These are phyloP conservation scores for Lutjanus argentimaculatus DNA, from an alignment of 2,797 vertebrate species.

Conservation along the genomic window DNA sequence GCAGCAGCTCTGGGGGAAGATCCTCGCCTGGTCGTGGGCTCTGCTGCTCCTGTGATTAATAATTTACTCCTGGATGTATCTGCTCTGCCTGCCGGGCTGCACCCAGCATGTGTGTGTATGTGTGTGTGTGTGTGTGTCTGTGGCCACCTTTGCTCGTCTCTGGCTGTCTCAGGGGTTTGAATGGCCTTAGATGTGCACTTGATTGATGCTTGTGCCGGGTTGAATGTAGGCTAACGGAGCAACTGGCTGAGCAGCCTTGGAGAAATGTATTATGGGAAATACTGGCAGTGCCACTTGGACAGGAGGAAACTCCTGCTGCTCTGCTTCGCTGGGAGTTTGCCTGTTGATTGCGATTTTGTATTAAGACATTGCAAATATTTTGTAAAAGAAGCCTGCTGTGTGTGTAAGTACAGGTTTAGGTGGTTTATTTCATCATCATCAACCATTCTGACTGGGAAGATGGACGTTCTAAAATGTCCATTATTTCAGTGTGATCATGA, in stretches of 20 bases:
- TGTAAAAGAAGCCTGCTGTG: neutral
- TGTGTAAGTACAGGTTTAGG: neutral
- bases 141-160: constrained; percentile 43
- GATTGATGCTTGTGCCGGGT: constrained; percentile 55
- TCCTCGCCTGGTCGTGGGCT: constrained; percentile 45
- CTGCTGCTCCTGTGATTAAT: constrained; percentile 70
- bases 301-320: constrained; percentile 28
- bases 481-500: neutral
- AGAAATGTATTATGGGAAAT: constrained; percentile 42
- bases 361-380: neutral
- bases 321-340: neutral
- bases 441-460: too few species aligned
- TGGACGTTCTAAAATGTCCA: neutral
- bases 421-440: neutral
- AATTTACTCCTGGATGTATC: constrained; percentile 65
- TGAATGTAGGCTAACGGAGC: constrained; percentile 66
- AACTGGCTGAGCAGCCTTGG: constrained; percentile 21
- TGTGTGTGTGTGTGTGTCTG: constrained; percentile 9
- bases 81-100: constrained; percentile 36
- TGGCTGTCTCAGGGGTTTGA: constrained; percentile 34
- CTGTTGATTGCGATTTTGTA: constrained; percentile 14
- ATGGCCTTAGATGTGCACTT: constrained; percentile 43
- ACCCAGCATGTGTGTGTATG: neutral
- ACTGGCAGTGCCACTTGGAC: constrained; percentile 28
- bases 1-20: constrained; percentile 49